Base-by-base conservation (phyloP, 1,140 invertebrate species). In the Steinernema khuongi region DNA sequence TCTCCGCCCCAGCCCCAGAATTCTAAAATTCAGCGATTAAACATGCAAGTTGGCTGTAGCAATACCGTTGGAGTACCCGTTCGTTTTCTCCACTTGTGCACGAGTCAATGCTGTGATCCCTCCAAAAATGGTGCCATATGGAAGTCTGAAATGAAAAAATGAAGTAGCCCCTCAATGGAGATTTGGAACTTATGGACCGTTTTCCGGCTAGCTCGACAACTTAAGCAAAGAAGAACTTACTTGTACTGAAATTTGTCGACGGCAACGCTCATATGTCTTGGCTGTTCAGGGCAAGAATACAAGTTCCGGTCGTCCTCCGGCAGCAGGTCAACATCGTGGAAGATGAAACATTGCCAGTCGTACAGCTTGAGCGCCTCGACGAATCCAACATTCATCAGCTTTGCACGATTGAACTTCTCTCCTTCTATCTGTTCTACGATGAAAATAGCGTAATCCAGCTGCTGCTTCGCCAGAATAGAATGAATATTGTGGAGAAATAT, bases 11-110 rank as follows among this genome's bases (percentile, higher is more conserved):
- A 93, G 0, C 92, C 93, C 88, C 90, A 93, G 86, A 92, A 95
- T 30, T 90, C n/a, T n/a, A n/a, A n/a, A n/a, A n/a, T n/a, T n/a
- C n/a, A n/a, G n/a, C n/a, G n/a, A n/a, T n/a, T n/a, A n/a, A n/a
- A n/a, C n/a, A n/a, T n/a, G n/a, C n/a, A n/a, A n/a, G n/a, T n/a
- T n/a, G n/a, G n/a, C n/a, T n/a, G n/a, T n/a, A n/a, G n/a, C n/a
- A n/a, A n/a, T n/a, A n/a, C n/a, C 86, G 87, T 95, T 96, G 14
- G 92, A 93, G 88, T 95, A 96, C 1, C 95, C 94, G 87, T 97
- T 97, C 7, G 93, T 90, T 79, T 87, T 86, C 74, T 90, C 88
- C 85, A 91, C 94, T 73, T 90, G 89, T 31, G 89, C 85, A 2
- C 86, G 85, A 44, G 82, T 86, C 71, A 91, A 86, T 11, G 89